Evolutionary conservation across 2,113 vertebrate species (phyloP).

Genomic region (Pimephales promelas): DNA sequence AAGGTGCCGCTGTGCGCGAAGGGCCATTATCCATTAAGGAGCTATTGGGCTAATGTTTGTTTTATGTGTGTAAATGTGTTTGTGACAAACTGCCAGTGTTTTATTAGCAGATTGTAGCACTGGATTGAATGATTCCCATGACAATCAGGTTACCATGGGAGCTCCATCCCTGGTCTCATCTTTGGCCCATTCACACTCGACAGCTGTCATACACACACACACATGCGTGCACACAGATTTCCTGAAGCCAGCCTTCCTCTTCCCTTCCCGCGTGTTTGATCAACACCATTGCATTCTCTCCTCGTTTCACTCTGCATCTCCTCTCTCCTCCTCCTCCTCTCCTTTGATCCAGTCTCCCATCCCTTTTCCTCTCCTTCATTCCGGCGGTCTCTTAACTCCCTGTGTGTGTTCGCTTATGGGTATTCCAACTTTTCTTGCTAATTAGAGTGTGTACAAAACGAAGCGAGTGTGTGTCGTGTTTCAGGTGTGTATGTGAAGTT

Average conservation of each 20-base stretch:
- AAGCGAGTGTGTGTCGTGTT: neutral
- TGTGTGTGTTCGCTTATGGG: constrained; percentile 4
- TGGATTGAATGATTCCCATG: constrained; percentile 22
- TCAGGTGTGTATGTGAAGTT: constrained; percentile 18
- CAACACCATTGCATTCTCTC: constrained; percentile 27
- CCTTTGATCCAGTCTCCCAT: constrained; percentile 7
- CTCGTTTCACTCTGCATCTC: neutral
- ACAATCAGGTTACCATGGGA: constrained; percentile 24
- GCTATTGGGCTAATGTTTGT: constrained; percentile 35
- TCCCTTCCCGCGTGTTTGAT: constrained; percentile 25
- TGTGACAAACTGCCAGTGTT: neutral
- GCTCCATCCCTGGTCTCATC: constrained; percentile 29
- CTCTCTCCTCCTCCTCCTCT: neutral
- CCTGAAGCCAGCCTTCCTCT: constrained; percentile 13
- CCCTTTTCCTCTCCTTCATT: constrained; percentile 1
- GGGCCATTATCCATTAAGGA: constrained; percentile 33
- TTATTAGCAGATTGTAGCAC: neutral
- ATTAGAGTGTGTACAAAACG: constrained; percentile 1
- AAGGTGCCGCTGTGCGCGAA: neutral
- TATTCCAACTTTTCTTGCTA: constrained; percentile 15
- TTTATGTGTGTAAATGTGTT: neutral
- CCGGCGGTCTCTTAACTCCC: neutral
- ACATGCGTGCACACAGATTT: neutral
- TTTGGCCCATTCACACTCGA: constrained; percentile 29
- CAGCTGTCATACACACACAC: constrained; percentile 44